Base-by-base conservation (phyloP, 2,113 vertebrate genomes). In the Psilopsiagon aurifrons region DNA sequence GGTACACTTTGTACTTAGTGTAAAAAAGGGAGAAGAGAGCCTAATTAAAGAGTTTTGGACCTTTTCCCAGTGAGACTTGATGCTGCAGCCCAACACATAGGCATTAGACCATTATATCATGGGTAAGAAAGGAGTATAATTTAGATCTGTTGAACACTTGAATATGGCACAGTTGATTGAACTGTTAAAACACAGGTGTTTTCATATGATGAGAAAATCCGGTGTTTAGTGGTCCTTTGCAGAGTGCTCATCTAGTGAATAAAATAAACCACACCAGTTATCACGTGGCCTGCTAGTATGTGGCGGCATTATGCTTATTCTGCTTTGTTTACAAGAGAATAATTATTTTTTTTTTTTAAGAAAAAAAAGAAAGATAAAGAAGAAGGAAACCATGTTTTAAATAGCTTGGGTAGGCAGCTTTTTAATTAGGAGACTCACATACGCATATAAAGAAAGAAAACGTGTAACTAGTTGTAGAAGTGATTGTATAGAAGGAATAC, bases 141-240 rank as follows among this genome's bases (percentile, higher is more conserved):
- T 93, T 81, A 83, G 75, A 76, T 93, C 91, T 69, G 63, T 63
- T 97, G 68, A 97, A 79, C 67, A 68, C 19, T 78, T 90, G 91
- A 96, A 71, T 75, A 22, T 90, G 93, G 92, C 62, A 95, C 39
- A 80, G 77, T 37, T 97, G 70, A 83, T 91, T 71, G 79, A 64
- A 96, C 82, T 79, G 52, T 22, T 73, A 92, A 95, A 83, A 90
- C 3, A n/a, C 81, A 44, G 54, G 78, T 94, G 46, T 15, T 76
- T 92, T 82, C 86, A 5, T 78, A 80, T 20, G 6, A 41, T 82
- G 66, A 91, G 31, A 66, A 83, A 83, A 25, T 76, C 2, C 20
- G 67, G 35, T 54, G 9, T 91, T 87, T 82, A 94, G 24, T 80
- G 49, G n/a, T 83, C 66, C 80, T 84, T 10, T 76, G 66, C 23